phyloP scores from a whole-genome alignment of 2,113 vertebrate species.

The Anguilla japonica region DNA sequence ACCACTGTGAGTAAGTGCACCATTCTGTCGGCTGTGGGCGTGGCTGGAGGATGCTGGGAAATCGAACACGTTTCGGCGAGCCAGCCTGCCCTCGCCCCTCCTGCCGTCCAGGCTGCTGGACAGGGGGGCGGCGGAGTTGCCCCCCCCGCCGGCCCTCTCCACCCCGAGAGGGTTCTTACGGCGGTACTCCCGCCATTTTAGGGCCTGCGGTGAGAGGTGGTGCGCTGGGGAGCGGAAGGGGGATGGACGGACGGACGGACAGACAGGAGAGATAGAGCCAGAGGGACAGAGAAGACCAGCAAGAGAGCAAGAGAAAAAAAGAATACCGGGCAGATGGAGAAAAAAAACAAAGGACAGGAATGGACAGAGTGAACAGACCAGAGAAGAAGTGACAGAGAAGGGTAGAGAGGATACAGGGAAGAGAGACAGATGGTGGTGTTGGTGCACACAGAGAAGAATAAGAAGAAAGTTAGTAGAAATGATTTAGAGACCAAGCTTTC shows the following conservation, averaged over 20 bases:
- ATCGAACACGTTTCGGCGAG: constrained; percentile 84
- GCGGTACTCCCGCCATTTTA: constrained; percentile 96
- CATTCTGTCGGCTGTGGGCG: constrained; percentile 72
- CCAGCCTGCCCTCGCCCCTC: constrained; percentile 65
- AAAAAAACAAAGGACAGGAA: not conserved
- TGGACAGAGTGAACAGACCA: not conserved
- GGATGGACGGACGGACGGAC: constrained; percentile 26
- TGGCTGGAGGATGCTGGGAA: constrained; percentile 74
- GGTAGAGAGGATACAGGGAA: not conserved
- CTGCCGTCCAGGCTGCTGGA: constrained; percentile 69
- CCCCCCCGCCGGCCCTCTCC: constrained; percentile 64
- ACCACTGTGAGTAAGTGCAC: constrained; percentile 61
- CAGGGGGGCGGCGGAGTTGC: constrained; percentile 47
- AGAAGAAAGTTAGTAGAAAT: not conserved
- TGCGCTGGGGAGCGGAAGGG: constrained; percentile 70
- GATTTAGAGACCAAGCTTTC: not conserved
- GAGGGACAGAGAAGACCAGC: not conserved
- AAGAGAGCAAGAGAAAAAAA: constrained; percentile 5
- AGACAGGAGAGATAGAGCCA: not conserved
- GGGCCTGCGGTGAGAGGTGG: constrained; percentile 92
- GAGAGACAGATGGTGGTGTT: not conserved
- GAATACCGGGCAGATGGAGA: no score
- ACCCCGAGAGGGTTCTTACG: constrained; percentile 88
- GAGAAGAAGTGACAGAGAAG: not conserved
- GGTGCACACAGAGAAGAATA: not conserved